Conservation (phyloP, 1,140 invertebrate species). For the Gonioctena quinquepunctata region DNA sequence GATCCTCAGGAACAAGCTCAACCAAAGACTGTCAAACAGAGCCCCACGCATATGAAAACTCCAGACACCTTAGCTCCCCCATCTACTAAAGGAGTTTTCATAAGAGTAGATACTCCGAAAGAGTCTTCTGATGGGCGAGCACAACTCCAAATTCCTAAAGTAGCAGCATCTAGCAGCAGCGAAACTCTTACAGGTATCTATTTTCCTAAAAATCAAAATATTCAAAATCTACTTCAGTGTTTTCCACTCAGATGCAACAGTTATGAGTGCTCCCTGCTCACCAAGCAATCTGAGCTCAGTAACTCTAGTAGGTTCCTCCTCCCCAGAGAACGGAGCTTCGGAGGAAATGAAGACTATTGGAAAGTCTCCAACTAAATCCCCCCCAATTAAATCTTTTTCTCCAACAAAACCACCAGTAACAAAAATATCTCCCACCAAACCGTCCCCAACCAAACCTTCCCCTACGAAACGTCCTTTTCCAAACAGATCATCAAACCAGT, state of each 20-base stretch:
- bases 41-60: constrained; percentile 45
- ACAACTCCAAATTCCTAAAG: constrained; percentile 67
- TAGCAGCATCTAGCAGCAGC: constrained; percentile 72
- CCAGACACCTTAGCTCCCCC: constrained; percentile 23
- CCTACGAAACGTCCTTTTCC: background rate
- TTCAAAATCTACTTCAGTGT: no score
- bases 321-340: constrained; percentile 51
- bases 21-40: constrained; percentile 49
- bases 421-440: background rate
- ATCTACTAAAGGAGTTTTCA: constrained; percentile 41
- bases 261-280: constrained; percentile 66
- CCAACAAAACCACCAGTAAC: constrained; percentile 8
- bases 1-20: constrained; percentile 53
- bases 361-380: constrained; percentile 11
- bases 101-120: constrained; percentile 41
- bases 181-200: constrained; percentile 76
- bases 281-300: constrained; percentile 73
- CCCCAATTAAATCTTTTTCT: constrained; percentile 1
- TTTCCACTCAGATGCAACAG: constrained; percentile 39
- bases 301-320: constrained; percentile 66
- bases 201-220: no score
- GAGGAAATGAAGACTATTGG: constrained; percentile 23
- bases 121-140: constrained; percentile 14
- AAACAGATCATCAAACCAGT: background rate
- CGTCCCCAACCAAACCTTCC: background rate